Conservation (phyloP, 2,113 vertebrate genomes). For the Laticauda laticaudata region DNA sequence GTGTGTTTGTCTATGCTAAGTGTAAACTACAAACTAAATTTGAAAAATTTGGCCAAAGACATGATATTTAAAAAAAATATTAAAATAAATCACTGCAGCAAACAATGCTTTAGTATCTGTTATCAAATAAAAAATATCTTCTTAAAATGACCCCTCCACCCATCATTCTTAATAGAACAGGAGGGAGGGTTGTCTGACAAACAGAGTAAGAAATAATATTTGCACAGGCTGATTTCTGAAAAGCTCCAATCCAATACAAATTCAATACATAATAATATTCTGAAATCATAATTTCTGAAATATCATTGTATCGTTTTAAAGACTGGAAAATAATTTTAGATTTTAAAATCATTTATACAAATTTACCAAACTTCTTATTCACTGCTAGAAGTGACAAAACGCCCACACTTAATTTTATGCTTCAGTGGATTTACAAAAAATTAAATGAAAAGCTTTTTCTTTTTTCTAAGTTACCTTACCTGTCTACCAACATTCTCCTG, state of each 20-base stretch:
- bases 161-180: not conserved
- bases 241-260: not conserved
- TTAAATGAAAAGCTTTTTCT: constrained; percentile 54
- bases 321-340: constrained; percentile 5
- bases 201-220: not conserved
- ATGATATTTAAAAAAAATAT: not conserved
- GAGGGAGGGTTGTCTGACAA: not conserved
- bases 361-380: constrained; percentile 20
- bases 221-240: not conserved
- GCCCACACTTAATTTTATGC: constrained; percentile 8
- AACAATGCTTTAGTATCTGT: not conserved
- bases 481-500: constrained; percentile 99
- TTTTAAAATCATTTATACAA: constrained; percentile 6
- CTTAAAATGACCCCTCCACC: not conserved
- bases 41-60: not conserved
- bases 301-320: constrained; percentile 2
- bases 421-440: constrained; percentile 51
- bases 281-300: constrained; percentile 21
- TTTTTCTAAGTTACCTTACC: constrained; percentile 74
- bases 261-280: not conserved
- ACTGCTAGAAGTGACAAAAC: constrained; percentile 27
- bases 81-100: not conserved
- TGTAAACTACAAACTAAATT: not conserved
- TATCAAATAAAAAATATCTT: not conserved
- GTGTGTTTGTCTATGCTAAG: not conserved